Evolutionary conservation across 2,797 vertebrate genomes (phyloP), one percentile per base, ranked within the genome.

Genomic region (Notolabrus celidotus): DNA sequence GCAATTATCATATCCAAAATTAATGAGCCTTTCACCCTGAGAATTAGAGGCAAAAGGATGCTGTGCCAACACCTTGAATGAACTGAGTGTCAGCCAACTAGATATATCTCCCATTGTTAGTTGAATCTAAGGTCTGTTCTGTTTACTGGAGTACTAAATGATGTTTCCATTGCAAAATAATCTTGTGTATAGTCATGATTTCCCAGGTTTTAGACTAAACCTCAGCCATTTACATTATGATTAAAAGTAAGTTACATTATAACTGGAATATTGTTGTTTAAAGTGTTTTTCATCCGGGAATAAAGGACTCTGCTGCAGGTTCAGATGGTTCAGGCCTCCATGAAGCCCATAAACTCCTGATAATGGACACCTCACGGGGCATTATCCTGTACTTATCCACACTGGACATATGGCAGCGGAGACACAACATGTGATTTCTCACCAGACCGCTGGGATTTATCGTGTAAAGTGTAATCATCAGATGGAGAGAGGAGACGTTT

Each of bases 341-440:
- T 47, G 23, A 15, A 2, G 10, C 14, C 23, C 7, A 47, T 25
- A 46, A 23, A 46, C 46, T 23, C 45, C 20, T 23, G 46, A 27
- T 25, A 47, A 16, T 47, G 46, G 14, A 47, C 46, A 47, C 14
- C 23, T 25, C 46, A 5, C 25, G 4, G 46, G 14, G 46, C 22
- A 25, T 25, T 8, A 47, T 47, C 46, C 46, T 12, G 15, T 16
- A 25, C 22, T n/a, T 50, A 69, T 71, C 62, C 31, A 19, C 34
- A 22, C 7, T 46, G 57, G 70, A 70, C 77, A 83, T 78, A 78
- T 64, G 72, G 71, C 3, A 17, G 74, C 49, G 79, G 38, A 66
- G 47, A 72, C 27, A 41, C 25, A n/a, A 34, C 38, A 62, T 67
- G 23, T 71, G 61, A 68, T 57, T 64, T 64, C 39, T 47, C 64